Evolutionary conservation across 2,113 vertebrate species (phyloP).

Genomic region (Sorex araneus): DNA sequence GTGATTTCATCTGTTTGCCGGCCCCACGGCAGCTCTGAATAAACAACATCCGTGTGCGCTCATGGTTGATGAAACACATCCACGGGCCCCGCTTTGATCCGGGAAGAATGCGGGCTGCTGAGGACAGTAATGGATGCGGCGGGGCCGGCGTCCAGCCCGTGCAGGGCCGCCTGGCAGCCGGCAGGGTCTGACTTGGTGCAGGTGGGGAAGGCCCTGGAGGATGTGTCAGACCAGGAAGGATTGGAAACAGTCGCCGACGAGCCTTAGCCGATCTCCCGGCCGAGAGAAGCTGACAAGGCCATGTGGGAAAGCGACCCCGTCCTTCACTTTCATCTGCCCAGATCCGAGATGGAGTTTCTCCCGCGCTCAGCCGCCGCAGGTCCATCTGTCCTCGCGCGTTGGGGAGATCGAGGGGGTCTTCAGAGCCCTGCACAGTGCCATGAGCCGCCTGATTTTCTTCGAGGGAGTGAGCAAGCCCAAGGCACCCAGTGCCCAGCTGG

Average conservation of each 20-base stretch:
- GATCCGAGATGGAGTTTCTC: background rate
- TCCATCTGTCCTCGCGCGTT: background rate
- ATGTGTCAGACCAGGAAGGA: background rate
- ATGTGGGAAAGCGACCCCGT: slow-evolving; percentile 50
- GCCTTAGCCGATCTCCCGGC: slow-evolving; percentile 35
- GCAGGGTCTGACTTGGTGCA: too few relatives aligned
- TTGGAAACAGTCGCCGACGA: background rate
- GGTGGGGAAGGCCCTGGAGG: background rate
- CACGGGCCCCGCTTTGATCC: background rate
- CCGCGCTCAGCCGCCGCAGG: background rate
- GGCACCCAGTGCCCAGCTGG: too few relatives aligned
- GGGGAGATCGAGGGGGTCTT: slow-evolving; percentile 41
- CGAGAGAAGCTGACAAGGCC: slow-evolving; percentile 64
- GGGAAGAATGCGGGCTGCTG: background rate
- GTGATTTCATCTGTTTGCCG: background rate
- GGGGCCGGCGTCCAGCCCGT: too few relatives aligned
- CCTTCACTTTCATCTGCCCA: slow-evolving; percentile 30
- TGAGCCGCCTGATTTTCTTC: too few relatives aligned
- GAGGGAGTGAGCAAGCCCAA: too few relatives aligned
- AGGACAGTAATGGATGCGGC: background rate
- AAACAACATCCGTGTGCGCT: background rate
- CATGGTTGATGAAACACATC: background rate
- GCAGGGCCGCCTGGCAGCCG: too few relatives aligned
- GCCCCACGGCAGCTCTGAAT: background rate
- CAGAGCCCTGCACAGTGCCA: background rate